Percentiles rank a stretch among this genome's conserved stretches.
Conservation (phyloP, 2,888 invertebrate species). For the Lycaena phlaeas region DNA sequence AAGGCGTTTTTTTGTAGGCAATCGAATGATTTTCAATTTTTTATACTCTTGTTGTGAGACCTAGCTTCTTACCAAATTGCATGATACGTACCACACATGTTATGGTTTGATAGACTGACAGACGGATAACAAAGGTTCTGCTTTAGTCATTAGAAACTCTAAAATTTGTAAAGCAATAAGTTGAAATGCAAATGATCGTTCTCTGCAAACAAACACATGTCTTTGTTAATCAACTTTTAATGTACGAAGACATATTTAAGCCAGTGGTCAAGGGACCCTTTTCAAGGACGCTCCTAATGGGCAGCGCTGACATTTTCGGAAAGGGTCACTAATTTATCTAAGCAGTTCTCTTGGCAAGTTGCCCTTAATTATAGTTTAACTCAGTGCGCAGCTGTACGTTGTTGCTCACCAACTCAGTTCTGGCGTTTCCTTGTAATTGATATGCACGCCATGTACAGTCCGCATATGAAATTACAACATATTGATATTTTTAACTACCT, state of each 20-base stretch:
- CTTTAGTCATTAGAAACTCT: no score
- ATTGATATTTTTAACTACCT: no score
- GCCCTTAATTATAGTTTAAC: slow-evolving; percentile 66
- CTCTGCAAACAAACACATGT: no score
- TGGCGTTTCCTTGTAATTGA: slow-evolving; percentile 9
- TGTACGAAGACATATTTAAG: slow-evolving; percentile 34
- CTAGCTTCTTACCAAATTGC: no score
- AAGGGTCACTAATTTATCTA: slow-evolving; percentile 68
- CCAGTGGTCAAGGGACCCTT: slow-evolving; percentile 38
- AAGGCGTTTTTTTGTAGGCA: no score
- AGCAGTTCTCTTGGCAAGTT: slow-evolving; percentile 46
- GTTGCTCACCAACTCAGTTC: slow-evolving; percentile 18
- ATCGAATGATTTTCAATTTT: no score
- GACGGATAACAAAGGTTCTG: no score
- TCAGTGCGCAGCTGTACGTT: slow-evolving; percentile 50
- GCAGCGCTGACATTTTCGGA: slow-evolving; percentile 59
- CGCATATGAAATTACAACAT: background rate
- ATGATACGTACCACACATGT: no score
- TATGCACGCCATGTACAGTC: slow-evolving; percentile 8
- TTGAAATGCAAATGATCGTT: no score
- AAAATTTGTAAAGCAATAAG: no score
- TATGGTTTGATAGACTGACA: no score
- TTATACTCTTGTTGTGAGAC: no score
- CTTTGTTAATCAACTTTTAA: slow-evolving; percentile 30
- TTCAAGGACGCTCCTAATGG: slow-evolving; percentile 53